Percentiles rank a stretch among this genome's conserved stretches.
These are phyloP conservation scores for Itoplectis maculator DNA, from an alignment of 2,888 invertebrate species.

Conservation along the genomic window DNA sequence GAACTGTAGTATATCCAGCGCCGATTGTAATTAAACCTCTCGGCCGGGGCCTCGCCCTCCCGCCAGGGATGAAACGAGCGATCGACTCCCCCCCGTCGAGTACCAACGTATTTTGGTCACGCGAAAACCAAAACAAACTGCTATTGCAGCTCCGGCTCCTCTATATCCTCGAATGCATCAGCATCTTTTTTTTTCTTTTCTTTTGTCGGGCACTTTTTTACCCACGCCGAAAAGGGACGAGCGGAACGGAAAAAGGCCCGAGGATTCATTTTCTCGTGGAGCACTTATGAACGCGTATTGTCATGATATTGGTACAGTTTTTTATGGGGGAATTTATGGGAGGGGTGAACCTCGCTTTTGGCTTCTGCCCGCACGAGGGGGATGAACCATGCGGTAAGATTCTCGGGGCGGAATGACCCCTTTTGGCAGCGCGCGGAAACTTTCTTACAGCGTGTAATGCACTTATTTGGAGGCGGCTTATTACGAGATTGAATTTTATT, in stretches of 20 bases:
- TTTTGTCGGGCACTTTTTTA: neutral
- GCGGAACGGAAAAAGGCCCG: neutral
- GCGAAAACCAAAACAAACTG: constrained; percentile 77
- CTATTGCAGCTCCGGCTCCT: constrained; percentile 61
- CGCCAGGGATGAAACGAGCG: constrained; percentile 77
- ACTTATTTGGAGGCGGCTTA: neutral
- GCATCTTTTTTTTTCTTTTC: constrained; percentile 21
- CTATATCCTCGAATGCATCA: constrained; percentile 29
- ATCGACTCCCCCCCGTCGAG: constrained; percentile 71
- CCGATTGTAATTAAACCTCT: constrained; percentile 70
- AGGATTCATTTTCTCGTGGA: constrained; percentile 14
- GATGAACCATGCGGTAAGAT: neutral
- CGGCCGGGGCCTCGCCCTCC: constrained; percentile 73
- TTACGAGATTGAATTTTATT: constrained; percentile 2
- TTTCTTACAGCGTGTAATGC: constrained; percentile 5
- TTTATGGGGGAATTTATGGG: constrained; percentile 22
- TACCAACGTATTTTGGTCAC: constrained; percentile 78
- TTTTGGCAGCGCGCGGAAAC: neutral
- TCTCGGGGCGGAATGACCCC: neutral
- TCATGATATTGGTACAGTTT: constrained; percentile 14
- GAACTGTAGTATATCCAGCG: constrained; percentile 45
- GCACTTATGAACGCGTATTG: constrained; percentile 11
- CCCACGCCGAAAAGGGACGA: neutral
- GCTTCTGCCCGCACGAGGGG: neutral
- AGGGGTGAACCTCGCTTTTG: constrained; percentile 10